phyloP scores from a whole-genome alignment of 1,140 invertebrate species.

The Ephestia elutella region DNA sequence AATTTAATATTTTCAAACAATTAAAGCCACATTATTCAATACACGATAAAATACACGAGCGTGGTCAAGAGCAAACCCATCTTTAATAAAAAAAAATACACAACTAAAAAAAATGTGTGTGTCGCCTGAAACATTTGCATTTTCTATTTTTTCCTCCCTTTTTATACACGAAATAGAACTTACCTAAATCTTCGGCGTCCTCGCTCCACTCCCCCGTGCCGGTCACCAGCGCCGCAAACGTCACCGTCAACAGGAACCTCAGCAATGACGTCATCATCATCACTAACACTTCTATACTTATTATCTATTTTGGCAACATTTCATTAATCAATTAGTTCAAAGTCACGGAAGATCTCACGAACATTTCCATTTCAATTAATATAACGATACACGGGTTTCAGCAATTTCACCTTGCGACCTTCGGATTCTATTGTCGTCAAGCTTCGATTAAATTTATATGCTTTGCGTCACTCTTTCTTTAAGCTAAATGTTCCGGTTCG shows the following conservation, averaged over 20 bases:
- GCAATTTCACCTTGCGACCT: neutral
- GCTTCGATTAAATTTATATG: conserved; percentile 1
- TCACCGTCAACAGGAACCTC: conserved; percentile 28
- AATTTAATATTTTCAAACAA: no score
- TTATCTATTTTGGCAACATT: conserved; percentile 29
- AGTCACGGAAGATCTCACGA: conserved; percentile 3
- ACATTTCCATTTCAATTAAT: conserved; percentile 4
- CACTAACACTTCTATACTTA: conserved; percentile 16
- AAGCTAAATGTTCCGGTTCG: neutral
- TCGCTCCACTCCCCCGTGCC: conserved; percentile 64
- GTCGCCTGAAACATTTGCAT: no score
- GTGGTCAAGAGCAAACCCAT: no score
- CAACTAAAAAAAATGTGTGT: no score
- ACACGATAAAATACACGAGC: no score
- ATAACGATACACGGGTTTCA: neutral
- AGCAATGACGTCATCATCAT: conserved; percentile 34
- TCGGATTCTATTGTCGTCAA: neutral
- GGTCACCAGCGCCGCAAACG: conserved; percentile 37
- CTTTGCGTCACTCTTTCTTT: conserved; percentile 5
- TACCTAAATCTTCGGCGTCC: conserved; percentile 65
- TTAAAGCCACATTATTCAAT: no score
- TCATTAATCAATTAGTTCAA: conserved; percentile 7
- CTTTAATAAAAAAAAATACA: no score
- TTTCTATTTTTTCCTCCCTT: no score
- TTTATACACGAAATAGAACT: conserved; percentile 23